A percentile compares a stretch with the other conserved stretches of the same genome.
Evolutionary conservation across 1,140 invertebrate species (phyloP).

Genomic region (Zaprionus tsacasi): DNA sequence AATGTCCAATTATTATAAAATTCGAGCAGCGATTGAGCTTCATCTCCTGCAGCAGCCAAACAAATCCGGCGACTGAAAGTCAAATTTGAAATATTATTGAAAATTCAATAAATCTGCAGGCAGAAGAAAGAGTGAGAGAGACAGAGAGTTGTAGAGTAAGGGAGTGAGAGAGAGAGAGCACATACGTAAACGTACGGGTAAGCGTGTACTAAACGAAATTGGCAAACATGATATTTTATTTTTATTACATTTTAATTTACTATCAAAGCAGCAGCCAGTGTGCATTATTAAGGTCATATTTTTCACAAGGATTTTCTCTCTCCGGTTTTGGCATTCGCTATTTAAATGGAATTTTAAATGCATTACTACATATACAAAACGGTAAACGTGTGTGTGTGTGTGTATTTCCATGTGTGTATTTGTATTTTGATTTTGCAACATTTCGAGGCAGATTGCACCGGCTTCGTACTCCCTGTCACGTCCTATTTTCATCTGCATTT

Average conservation of each 20-base stretch:
- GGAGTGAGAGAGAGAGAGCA: conserved; percentile 3
- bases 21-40: background rate
- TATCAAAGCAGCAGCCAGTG: conserved; percentile 52
- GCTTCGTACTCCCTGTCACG: background rate
- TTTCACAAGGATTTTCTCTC: conserved; percentile 26
- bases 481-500: conserved; percentile 43
- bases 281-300: conserved; percentile 24
- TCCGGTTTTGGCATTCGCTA: conserved; percentile 37
- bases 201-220: conserved; percentile 22
- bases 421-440: conserved; percentile 9
- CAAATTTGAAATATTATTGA: conserved; percentile 26
- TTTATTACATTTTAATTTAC: conserved; percentile 69
- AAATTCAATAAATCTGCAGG: conserved; percentile 58
- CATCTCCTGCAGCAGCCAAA: conserved; percentile 21
- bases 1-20: conserved; percentile 1
- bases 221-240: conserved; percentile 50
- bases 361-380: conserved; percentile 25
- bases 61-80: conserved; percentile 31
- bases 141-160: background rate
- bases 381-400: background rate
- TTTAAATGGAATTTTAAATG: conserved; percentile 67
- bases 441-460: conserved; percentile 15
- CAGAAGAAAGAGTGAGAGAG: background rate
- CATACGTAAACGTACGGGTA: conserved; percentile 6
- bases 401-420: background rate